Conservation (phyloP, 2,888 invertebrate species). For the Erannis defoliaria region DNA sequence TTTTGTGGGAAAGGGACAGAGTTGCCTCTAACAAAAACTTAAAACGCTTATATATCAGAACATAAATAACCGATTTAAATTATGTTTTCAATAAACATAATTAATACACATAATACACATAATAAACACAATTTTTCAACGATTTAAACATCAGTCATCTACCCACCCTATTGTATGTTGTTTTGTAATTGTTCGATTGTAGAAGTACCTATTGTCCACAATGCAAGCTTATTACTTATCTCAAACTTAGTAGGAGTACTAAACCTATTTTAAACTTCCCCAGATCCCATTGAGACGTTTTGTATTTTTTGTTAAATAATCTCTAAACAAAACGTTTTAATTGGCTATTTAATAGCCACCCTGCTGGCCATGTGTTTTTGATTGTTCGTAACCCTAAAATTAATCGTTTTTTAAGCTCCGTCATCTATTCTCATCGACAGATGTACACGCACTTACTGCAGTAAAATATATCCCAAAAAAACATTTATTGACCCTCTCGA, state of each 20-base stretch:
- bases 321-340: slow-evolving; percentile 37
- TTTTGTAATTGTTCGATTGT: too few species aligned
- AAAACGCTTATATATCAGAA: too few species aligned
- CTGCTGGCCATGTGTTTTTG: slow-evolving; percentile 33
- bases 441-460: slow-evolving; percentile 21
- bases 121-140: too few species aligned
- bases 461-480: slow-evolving; percentile 29
- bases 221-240: too few species aligned
- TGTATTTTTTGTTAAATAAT: slow-evolving; percentile 19
- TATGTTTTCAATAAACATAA: too few species aligned
- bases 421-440: slow-evolving; percentile 39
- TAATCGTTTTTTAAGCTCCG: slow-evolving; percentile 38
- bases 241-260: not conserved
- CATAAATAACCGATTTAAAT: too few species aligned
- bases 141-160: too few species aligned
- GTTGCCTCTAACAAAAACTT: too few species aligned
- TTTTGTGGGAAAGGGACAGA: too few species aligned
- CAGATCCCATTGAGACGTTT: slow-evolving; percentile 24
- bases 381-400: slow-evolving; percentile 34
- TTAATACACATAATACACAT: too few species aligned
- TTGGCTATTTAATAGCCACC: slow-evolving; percentile 24
- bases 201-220: too few species aligned
- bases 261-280: not conserved
- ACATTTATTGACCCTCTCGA: not conserved
- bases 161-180: too few species aligned